phyloP scores from a whole-genome alignment of 2,888 invertebrate species.

The Eustalomyia histrio region DNA sequence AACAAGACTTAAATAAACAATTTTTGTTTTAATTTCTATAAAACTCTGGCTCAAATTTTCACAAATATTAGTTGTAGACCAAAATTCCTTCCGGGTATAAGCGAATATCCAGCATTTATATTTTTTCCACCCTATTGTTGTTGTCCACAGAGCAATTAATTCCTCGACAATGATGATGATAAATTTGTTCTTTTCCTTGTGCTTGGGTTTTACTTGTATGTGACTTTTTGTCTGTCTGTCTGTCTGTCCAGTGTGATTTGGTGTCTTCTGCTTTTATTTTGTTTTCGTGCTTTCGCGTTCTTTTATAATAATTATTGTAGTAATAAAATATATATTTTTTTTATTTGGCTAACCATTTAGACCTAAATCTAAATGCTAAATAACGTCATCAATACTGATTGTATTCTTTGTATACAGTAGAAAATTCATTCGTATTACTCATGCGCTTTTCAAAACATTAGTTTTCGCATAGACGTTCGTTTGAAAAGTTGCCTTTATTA shows the following conservation, averaged over 20 bases:
- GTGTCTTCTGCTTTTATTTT: not conserved
- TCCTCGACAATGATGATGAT: not conserved
- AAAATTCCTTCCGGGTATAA: no score
- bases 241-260: constrained; percentile 7
- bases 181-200: not conserved
- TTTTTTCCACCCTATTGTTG: no score
- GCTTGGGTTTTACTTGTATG: not conserved
- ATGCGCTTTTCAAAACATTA: constrained; percentile 76
- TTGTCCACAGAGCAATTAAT: constrained; percentile 18
- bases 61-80: no score
- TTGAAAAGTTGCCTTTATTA: constrained; percentile 74
- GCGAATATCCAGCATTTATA: no score
- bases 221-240: not conserved
- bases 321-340: constrained; percentile 56
- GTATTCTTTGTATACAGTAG: constrained; percentile 77
- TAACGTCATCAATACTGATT: constrained; percentile 74
- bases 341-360: constrained; percentile 66
- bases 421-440: constrained; percentile 77
- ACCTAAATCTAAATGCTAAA: constrained; percentile 66
- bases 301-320: constrained; percentile 63
- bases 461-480: constrained; percentile 77
- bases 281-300: constrained; percentile 19
- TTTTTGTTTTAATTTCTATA: no score
- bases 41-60: no score
- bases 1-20: no score